Conservation (phyloP, 2,888 invertebrate species). For the Eristalis arbustorum region DNA sequence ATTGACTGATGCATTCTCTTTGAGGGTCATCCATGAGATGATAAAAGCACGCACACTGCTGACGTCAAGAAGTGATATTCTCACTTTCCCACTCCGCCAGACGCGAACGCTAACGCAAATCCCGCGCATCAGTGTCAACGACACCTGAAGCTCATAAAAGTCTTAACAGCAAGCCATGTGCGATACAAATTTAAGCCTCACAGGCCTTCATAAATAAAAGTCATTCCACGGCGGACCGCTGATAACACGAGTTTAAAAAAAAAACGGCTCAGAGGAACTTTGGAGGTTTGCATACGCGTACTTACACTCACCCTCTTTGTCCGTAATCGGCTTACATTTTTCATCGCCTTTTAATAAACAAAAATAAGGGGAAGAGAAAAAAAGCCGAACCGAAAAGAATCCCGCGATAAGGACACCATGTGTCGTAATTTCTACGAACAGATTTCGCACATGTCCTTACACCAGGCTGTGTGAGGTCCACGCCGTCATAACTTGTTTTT, state of each 20-base stretch:
- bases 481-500: background rate
- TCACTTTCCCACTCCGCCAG: no score
- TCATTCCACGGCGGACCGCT: background rate
- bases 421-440: slow-evolving; percentile 33
- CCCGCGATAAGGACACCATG: slow-evolving; percentile 2
- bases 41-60: no score
- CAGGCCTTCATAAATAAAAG: background rate
- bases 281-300: background rate
- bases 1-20: background rate
- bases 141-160: background rate
- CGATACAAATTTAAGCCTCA: background rate
- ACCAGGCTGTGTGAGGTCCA: slow-evolving; percentile 3
- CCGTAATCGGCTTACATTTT: slow-evolving; percentile 6
- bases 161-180: background rate
- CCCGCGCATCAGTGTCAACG: background rate
- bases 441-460: slow-evolving; percentile 34
- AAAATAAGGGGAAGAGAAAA: slow-evolving; percentile 19
- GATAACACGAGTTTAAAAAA: background rate
- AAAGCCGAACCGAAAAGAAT: background rate
- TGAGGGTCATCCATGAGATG: no score
- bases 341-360: slow-evolving; percentile 52
- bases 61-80: no score
- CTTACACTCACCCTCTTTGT: background rate
- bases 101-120: background rate
- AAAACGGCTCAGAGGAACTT: background rate